These are phyloP conservation scores for Theodoxus fluviatilis DNA, from an alignment of 2,888 invertebrate genomes.

Conservation along the genomic window DNA sequence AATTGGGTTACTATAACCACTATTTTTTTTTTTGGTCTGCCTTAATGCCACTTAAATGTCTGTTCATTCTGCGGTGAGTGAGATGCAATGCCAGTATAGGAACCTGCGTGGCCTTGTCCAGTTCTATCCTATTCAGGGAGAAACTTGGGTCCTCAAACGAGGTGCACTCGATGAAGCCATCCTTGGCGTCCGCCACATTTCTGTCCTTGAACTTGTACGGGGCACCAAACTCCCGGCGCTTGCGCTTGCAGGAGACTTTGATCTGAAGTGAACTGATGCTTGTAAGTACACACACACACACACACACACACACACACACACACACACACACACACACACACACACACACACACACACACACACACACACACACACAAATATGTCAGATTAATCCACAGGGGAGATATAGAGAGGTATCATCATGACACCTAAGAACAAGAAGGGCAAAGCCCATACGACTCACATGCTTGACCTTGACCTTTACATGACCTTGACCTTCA, in stretches of 20 bases:
- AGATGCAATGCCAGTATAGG: background rate
- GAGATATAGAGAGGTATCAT: no score
- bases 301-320: background rate
- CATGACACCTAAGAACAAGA: no score
- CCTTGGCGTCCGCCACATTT: conserved; percentile 61
- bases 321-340: background rate
- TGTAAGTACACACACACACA: background rate
- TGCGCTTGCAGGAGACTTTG: conserved; percentile 51
- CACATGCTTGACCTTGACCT: no score
- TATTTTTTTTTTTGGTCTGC: no score
- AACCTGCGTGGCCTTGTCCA: conserved; percentile 62
- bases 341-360: no score
- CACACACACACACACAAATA: background rate
- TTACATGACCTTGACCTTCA: no score
- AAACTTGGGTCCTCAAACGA: conserved; percentile 59
- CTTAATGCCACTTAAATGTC: background rate
- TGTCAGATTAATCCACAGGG: background rate
- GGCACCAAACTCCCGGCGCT: conserved; percentile 54
- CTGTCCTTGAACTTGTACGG: conserved; percentile 58
- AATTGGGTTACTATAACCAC: no score
- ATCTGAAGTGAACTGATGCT: conserved; percentile 40
- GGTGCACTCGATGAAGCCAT: conserved; percentile 59
- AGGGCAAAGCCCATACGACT: no score
- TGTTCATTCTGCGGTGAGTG: background rate
- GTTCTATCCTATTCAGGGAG: conserved; percentile 55